phyloP scores from a whole-genome alignment of 2,113 vertebrate genomes.

The Myotis brandtii region DNA sequence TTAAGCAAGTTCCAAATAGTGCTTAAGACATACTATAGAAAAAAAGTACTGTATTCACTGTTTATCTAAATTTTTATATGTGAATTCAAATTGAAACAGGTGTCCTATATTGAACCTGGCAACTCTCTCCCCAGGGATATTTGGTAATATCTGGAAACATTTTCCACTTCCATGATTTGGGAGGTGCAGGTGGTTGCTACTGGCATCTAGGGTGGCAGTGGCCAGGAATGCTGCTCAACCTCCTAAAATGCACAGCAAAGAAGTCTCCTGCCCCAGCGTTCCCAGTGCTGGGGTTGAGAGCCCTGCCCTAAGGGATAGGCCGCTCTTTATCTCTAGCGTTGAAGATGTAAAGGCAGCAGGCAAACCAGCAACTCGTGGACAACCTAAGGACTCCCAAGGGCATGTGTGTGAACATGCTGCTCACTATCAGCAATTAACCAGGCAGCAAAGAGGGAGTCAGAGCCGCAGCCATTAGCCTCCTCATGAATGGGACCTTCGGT shows the following conservation, averaged over 20 bases:
- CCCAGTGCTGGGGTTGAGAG: rapidly evolving
- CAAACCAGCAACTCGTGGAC: not conserved
- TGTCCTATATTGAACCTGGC: not conserved
- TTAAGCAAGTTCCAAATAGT: not conserved
- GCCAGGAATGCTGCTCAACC: not conserved
- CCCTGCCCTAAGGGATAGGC: rapidly evolving
- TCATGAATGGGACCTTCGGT: not conserved
- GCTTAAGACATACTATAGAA: no score
- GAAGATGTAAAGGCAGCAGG: rapidly evolving
- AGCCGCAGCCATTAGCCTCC: not conserved
- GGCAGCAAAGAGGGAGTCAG: not conserved
- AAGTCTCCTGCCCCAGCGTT: rapidly evolving
- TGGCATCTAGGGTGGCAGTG: rapidly evolving
- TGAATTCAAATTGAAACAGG: not conserved
- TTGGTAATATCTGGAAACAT: not conserved
- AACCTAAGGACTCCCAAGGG: rapidly evolving
- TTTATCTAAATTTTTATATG: not conserved
- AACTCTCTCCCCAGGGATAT: not conserved
- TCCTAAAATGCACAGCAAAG: not conserved
- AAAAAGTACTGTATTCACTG: not conserved
- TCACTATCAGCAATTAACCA: rapidly evolving
- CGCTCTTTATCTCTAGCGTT: rapidly evolving
- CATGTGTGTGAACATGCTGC: not conserved
- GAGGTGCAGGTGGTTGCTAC: not conserved
- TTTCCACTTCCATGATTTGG: not conserved